phyloP scores from a whole-genome alignment of 23 tunicate genomes.

The Trididemnum nubilum region DNA sequence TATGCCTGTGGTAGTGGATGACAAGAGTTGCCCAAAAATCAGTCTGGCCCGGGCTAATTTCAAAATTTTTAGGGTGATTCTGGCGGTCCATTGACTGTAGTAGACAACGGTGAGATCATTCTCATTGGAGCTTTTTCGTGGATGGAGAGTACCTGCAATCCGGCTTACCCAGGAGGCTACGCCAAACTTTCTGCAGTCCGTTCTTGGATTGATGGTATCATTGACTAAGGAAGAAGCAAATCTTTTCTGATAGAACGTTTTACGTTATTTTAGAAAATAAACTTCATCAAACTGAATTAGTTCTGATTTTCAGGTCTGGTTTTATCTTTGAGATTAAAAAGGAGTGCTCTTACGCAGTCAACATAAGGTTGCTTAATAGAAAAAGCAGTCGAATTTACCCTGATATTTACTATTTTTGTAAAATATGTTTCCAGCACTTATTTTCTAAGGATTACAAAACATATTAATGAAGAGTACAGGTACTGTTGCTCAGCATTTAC shows the following conservation, averaged over 20 bases:
- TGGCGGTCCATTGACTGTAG: conserved; percentile 74
- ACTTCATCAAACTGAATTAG: background rate
- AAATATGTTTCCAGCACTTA: too few species aligned
- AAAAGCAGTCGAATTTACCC: too few species aligned
- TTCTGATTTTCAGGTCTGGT: too few species aligned
- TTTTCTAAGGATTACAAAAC: too few species aligned
- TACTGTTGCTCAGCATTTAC: too few species aligned
- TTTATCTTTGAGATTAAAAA: too few species aligned
- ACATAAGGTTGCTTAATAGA: too few species aligned
- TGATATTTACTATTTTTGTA: too few species aligned
- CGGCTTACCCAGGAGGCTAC: conserved; percentile 62
- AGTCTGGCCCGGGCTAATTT: background rate
- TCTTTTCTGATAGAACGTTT: too few species aligned
- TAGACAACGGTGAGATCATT: conserved; percentile 43
- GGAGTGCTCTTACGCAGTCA: too few species aligned
- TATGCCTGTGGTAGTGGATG: background rate
- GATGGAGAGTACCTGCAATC: conserved; percentile 74
- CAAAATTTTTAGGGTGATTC: conserved; percentile 75
- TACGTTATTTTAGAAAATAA: background rate
- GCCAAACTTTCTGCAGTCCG: conserved; percentile 76
- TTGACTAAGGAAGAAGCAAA: too few species aligned
- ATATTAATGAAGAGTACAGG: too few species aligned
- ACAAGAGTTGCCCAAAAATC: background rate
- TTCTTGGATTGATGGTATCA: conserved; percentile 55
- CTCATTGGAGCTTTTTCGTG: conserved; percentile 83